Conservation (phyloP, 2,797 vertebrate genomes). For the Argentina silus region DNA sequence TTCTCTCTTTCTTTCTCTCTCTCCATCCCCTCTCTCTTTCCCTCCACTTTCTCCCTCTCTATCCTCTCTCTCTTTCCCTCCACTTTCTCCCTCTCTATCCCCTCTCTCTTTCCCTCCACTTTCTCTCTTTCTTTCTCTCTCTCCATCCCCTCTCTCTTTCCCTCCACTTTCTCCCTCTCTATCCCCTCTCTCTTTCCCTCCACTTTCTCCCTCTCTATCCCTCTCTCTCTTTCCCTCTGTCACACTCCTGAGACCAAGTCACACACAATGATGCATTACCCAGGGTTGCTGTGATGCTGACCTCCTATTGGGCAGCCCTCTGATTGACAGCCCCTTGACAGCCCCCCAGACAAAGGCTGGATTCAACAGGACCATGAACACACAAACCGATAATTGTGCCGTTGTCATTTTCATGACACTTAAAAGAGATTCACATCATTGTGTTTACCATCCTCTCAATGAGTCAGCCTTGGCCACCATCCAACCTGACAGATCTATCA, state of each 20-base stretch:
- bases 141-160: neutral
- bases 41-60: neutral
- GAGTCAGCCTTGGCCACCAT: constrained; percentile 43
- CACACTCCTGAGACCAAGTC: neutral
- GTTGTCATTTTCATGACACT: constrained; percentile 41
- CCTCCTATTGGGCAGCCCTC: constrained; percentile 44
- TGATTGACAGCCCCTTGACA: constrained; percentile 21
- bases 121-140: neutral
- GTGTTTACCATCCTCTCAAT: constrained; percentile 36
- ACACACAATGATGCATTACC: neutral
- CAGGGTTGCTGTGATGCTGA: constrained; percentile 10
- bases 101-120: neutral
- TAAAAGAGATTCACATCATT: constrained; percentile 32
- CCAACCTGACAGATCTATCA: constrained; percentile 40
- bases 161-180: neutral
- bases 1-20: neutral
- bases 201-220: neutral
- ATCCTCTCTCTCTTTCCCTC: neutral
- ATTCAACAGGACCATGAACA: constrained; percentile 42
- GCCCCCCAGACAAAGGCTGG: constrained; percentile 35
- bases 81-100: neutral
- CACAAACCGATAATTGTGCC: constrained; percentile 26
- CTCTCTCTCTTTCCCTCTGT: neutral
- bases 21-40: neutral
- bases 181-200: neutral